Evolutionary conservation across 2,113 vertebrate species (phyloP).

Genomic region (Poeciliopsis turrubarensis): DNA sequence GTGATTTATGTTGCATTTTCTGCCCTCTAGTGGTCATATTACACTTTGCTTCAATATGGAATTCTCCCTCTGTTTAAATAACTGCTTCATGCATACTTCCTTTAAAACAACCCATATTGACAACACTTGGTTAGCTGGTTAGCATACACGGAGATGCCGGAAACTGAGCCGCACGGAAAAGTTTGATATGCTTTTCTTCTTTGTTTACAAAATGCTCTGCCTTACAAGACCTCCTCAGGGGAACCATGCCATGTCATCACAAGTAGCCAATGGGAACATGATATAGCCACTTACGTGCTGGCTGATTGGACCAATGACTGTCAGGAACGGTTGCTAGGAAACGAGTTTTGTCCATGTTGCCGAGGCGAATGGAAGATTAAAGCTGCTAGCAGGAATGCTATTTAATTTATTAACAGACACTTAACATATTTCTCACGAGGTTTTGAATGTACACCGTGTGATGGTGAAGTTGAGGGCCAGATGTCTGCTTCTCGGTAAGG

Average conservation of each 20-base stretch:
- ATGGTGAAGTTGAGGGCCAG: constrained; percentile 82
- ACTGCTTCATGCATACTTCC: not conserved
- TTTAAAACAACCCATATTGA: not conserved
- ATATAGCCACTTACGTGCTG: not conserved
- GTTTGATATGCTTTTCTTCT: not conserved
- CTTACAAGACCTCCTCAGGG: not conserved
- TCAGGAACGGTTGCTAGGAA: constrained; percentile 67
- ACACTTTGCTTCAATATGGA: not conserved
- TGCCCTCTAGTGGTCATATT: constrained; percentile 48
- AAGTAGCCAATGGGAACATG: constrained; percentile 59
- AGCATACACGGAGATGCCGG: not conserved
- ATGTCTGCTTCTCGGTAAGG: constrained; percentile 79
- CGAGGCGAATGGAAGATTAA: constrained; percentile 8
- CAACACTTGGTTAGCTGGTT: not conserved
- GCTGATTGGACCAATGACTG: constrained; percentile 50
- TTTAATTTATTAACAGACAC: not conserved
- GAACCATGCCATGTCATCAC: fast-evolving
- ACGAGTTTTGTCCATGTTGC: constrained; percentile 58
- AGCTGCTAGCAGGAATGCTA: fast-evolving
- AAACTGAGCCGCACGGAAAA: not conserved
- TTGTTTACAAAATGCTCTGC: not conserved
- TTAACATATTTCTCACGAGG: not conserved
- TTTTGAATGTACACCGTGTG: not conserved
- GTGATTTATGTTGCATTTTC: not conserved
- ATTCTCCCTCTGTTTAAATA: not conserved